Evolutionary conservation across 2,113 vertebrate genomes (phyloP), one percentile per base, ranked within the genome.

Genomic region (Nipponia nippon): DNA sequence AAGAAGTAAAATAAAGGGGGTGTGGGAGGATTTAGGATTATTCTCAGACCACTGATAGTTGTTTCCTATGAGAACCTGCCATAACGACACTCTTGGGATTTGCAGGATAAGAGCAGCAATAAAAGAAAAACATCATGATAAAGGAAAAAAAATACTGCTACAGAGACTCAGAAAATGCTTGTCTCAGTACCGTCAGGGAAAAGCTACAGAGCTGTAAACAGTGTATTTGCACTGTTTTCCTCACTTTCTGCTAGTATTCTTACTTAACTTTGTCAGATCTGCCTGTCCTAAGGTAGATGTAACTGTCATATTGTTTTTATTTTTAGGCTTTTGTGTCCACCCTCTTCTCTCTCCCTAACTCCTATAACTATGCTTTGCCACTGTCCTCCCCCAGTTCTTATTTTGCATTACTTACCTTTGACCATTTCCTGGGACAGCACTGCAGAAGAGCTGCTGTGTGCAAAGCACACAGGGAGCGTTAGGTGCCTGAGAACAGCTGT

Each of bases 401-500:
- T 47, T 61, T 36, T 29, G 40, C 15, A 17, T 61, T 21, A 29
- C 17, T 59, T 36, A 23, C 19, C 8, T 38, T 23, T 61, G 44
- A 8, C 19, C 34, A 23, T 34, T 23, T 23, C 19, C n/a, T 36
- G 44, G 13, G 34, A 14, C 53, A 47, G 55, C 42, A 29, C 55
- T 36, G 42, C 55, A 59, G 42, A 29, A 76, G 25, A 46, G 13
- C 55, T 58, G 25, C 42, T 76, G 55, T 13, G 34, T 27, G 23
- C 30, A 26, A 40, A 58, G 53, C 2, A 2, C n/a, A 46, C 12
- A 27, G 32, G 30, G 22, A 34, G 2, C 0, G 2, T 10, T 7
- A 44, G 15, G 32, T 44, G 12, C 32, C 40, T 34, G 71, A 26
- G 71, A 14, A 44, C 21, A 55, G 10, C 27, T 34, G 16, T 9